These are phyloP conservation scores for Cynopterus sphinx DNA, from an alignment of 2,797 vertebrate genomes.

Conservation along the genomic window DNA sequence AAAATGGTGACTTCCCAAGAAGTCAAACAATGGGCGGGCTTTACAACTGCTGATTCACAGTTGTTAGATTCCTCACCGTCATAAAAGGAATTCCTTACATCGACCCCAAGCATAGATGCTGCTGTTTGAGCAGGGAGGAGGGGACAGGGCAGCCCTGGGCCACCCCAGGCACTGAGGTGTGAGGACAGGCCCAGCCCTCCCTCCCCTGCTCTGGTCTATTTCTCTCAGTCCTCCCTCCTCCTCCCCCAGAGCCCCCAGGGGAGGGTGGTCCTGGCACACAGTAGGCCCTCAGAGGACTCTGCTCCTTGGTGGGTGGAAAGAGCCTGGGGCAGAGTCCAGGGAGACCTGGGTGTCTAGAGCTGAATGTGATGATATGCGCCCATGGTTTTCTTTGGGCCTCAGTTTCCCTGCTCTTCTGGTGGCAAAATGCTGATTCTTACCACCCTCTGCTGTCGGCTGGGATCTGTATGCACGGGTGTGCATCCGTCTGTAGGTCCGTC, in stretches of 20 bases:
- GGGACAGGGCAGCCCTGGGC: neutral
- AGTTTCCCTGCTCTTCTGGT: neutral
- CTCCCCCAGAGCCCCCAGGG: rapidly evolving
- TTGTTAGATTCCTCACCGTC: too few relatives aligned
- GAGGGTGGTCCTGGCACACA: rapidly evolving
- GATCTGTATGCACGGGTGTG: neutral
- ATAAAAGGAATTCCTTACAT: rapidly evolving
- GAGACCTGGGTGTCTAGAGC: neutral
- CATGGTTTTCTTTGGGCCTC: neutral
- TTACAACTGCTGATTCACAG: rapidly evolving
- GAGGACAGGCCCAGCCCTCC: too few relatives aligned
- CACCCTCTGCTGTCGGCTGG: neutral
- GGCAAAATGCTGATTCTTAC: neutral
- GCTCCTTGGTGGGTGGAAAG: neutral
- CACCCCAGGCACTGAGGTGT: neutral
- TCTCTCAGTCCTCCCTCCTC: neutral
- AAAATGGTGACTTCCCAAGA: neutral
- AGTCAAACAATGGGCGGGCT: neutral
- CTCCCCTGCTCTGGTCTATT: neutral
- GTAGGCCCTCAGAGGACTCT: too few relatives aligned
- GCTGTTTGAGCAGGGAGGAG: neutral
- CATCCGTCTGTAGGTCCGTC: rapidly evolving
- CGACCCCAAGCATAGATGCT: rapidly evolving
- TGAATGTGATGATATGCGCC: rapidly evolving
- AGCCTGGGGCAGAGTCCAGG: neutral